phyloP scores from a whole-genome alignment of 64 coral and sea anemone species.

The Platygyra sinensis region DNA sequence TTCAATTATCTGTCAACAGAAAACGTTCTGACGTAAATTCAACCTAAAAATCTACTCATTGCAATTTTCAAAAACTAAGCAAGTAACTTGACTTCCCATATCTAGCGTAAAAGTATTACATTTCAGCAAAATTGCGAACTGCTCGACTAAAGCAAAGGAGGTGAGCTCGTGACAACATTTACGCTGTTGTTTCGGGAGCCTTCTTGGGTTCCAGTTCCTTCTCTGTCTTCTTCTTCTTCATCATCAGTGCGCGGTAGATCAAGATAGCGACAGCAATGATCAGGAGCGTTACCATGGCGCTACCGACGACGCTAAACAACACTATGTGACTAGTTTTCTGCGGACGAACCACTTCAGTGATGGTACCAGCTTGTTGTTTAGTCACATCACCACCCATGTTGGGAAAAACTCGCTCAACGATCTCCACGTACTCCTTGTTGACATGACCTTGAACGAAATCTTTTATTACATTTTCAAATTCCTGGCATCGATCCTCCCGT shows the following conservation, averaged over 20 bases:
- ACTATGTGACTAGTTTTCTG: background rate
- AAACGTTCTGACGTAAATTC: background rate
- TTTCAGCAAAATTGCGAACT: no score
- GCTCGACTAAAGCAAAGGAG: no score
- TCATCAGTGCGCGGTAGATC: background rate
- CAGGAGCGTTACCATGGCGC: background rate
- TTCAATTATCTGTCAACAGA: no score
- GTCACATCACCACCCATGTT: constrained; percentile 43
- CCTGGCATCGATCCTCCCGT: constrained; percentile 2
- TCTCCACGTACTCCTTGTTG: constrained; percentile 16
- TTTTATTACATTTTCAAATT: constrained; percentile 12
- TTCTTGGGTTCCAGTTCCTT: background rate
- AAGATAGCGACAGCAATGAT: background rate
- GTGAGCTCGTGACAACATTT: no score
- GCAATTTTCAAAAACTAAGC: no score
- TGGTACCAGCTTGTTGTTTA: background rate
- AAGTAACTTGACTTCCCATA: no score
- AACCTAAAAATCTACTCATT: no score
- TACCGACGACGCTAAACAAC: background rate
- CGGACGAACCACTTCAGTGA: constrained; percentile 5
- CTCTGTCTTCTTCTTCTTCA: background rate
- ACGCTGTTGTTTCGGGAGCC: no score
- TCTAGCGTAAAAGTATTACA: no score
- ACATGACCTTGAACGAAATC: constrained; percentile 36
- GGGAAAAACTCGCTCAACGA: constrained; percentile 15